Conservation (phyloP, 1,140 invertebrate genomes). For the Leptonema lineaticorne region DNA sequence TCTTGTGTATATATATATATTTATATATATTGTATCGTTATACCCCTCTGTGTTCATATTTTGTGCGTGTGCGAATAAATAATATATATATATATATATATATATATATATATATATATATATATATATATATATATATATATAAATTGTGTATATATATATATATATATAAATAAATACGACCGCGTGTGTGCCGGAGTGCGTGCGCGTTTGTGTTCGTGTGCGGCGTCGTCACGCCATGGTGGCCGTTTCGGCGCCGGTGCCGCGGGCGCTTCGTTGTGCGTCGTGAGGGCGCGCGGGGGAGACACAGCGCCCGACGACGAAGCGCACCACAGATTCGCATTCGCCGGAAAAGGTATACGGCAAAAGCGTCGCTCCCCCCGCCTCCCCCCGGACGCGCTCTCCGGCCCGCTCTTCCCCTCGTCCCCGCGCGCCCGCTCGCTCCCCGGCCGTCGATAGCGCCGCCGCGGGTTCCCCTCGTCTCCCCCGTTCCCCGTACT, state of each 20-base stretch:
- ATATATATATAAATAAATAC: background rate
- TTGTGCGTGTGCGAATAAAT: background rate
- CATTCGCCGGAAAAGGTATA: slow-evolving; percentile 24
- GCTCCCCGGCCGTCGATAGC: background rate
- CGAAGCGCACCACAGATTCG: slow-evolving; percentile 3
- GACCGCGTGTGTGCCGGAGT: background rate
- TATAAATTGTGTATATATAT: background rate
- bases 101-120: background rate
- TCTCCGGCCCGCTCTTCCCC: background rate
- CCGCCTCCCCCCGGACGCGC: too few species aligned
- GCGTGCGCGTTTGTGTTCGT: background rate
- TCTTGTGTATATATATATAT: too few species aligned
- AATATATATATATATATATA: background rate
- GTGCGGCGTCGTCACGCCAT: background rate
- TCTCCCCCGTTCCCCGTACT: background rate
- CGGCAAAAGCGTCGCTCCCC: background rate
- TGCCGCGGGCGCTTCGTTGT: background rate
- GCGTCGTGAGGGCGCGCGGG: background rate
- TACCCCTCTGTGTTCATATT: background rate
- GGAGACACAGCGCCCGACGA: background rate
- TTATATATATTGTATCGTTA: background rate
- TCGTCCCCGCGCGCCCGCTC: background rate
- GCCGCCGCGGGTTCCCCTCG: too few species aligned
- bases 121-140: background rate
- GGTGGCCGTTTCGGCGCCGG: background rate